Base-by-base conservation (phyloP, 2,797 vertebrate genomes). In the Valencia hispanica region DNA sequence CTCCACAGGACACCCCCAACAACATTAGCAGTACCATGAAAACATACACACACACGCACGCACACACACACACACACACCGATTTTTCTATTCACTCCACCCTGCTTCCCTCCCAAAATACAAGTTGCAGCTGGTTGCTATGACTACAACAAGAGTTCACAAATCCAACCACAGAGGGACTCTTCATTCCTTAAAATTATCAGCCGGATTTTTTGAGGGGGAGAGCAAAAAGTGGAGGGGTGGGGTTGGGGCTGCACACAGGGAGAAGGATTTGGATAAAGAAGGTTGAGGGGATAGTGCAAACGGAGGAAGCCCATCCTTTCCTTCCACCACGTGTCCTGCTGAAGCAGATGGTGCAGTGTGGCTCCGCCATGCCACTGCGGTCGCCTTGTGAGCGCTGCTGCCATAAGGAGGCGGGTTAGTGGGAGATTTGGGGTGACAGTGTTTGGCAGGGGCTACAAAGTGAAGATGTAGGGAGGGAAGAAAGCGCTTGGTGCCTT, bases 341-440 rank as follows among this genome's bases (percentile, higher is more conserved):
- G 41, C 85, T 41, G 74, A 83, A 92, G 86, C 93, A 94, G 93
- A 94, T 94, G 93, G 93, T 80, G 75, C 69, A 43, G 75, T 41
- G 86, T 81, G 86, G 84, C 84, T 84, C 78, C 74, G 72, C 86
- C 79, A 77, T 86, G 89, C 84, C 88, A 85, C 87, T 70, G 36
- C 36, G 69, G 77, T 79, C 32, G 72, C 86, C 83, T 79, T 87
- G 83, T 81, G 85, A 91, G 83, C 36, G 22, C 78, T 32, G 87
- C 85, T 70, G 84, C 91, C 93, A 93, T 93, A 93, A 93, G 93
- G 90, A 93, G 93, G 91, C 78, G 90, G 90, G 92, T 92, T 89
- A 89, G 90, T 83, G 32, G 79, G 92, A 91, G 93, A 93, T 93
- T 90, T 91, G 92, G 91, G 89, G 82, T 86, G 90, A 87, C 90